These are phyloP conservation scores for Pantala flavescens DNA, from an alignment of 1,140 invertebrate genomes.

Conservation along the genomic window DNA sequence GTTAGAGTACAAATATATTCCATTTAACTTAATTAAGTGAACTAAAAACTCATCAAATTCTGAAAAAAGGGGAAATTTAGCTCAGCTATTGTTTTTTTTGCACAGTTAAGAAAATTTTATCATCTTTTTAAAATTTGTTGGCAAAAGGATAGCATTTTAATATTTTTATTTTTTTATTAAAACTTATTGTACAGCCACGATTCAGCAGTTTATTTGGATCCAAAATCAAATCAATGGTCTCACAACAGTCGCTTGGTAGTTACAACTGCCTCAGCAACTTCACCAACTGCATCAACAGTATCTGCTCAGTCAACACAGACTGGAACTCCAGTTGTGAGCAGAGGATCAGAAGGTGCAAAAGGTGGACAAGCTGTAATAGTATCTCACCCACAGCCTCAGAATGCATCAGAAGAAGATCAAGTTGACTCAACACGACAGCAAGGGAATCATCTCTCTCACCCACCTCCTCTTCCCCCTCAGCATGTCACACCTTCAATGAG, in stretches of 20 bases:
- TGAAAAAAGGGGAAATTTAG: no score
- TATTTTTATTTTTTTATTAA: slow-evolving; percentile 15
- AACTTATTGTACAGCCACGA: slow-evolving; percentile 23
- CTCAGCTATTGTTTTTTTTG: no score
- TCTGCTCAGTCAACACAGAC: slow-evolving; percentile 21
- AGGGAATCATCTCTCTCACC: slow-evolving; percentile 14
- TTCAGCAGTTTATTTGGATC: slow-evolving; percentile 30
- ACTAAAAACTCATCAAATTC: no score
- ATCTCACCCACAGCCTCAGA: slow-evolving; percentile 15
- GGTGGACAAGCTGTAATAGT: background rate
- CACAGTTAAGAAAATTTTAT: no score
- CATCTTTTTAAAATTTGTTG: no score
- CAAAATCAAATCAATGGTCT: slow-evolving; percentile 28
- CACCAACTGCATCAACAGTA: slow-evolving; percentile 4
- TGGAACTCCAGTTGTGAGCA: slow-evolving; percentile 11
- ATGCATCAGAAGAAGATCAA: slow-evolving; percentile 24
- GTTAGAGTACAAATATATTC: no score
- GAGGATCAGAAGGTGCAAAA: background rate
- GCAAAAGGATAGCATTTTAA: background rate
- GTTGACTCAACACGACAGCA: slow-evolving; percentile 18
- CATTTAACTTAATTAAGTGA: no score
- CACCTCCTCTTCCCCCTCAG: background rate
- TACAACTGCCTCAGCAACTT: slow-evolving; percentile 11
- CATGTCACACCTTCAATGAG: background rate
- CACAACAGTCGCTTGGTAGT: slow-evolving; percentile 26